Evolutionary conservation across 92 coral and sea anemone genomes (phyloP), one percentile per base, ranked within the genome.

Genomic region (Porites lobata): DNA sequence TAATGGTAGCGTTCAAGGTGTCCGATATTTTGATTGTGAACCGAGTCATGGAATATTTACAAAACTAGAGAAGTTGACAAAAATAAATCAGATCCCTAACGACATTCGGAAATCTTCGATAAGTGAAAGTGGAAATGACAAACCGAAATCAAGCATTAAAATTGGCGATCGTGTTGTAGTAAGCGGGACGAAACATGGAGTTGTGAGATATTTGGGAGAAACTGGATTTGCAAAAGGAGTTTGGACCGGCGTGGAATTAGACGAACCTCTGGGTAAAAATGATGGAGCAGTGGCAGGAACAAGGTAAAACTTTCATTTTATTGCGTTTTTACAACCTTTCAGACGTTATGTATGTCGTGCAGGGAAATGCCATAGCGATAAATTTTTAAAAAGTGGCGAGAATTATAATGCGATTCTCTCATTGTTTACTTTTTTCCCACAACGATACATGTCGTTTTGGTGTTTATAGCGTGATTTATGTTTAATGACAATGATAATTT

Each of bases 231-330:
- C 99, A 1, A 98, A 98, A 69, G 99, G 99, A 18, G 96, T 96
- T 26, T 98, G 99, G 99, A 98, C 95, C 32, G 99, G 99, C 0
- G 88, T 98, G 1, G 99, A 98, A 69, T 90, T 98, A 4, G 96
- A 98, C 17, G 99, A 98, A 85, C 96, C 99, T 10, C 80, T 94
- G 71, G 99, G 99, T 6, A 98, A 98, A 78, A 98, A 98, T 67
- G 99, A 98, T 69, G 99, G 99, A 24, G 99, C 99, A 1, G 99
- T 98, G 18, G 99, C 99, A 8, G 99, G 99, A 38, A 98, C 94
- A 65, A 94, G 99, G 99, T 98, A 77, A 17, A 88, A 50, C 38
- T 15, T 13, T 8, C 29, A 78, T 50, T 65, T 24, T 12, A 5
- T 50, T 15, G 50, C 6, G 24, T 38, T 9, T 43, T 4, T 8